Evolutionary conservation across 2,113 vertebrate genomes (phyloP).

Genomic region (Myanophis thanlyinensis): DNA sequence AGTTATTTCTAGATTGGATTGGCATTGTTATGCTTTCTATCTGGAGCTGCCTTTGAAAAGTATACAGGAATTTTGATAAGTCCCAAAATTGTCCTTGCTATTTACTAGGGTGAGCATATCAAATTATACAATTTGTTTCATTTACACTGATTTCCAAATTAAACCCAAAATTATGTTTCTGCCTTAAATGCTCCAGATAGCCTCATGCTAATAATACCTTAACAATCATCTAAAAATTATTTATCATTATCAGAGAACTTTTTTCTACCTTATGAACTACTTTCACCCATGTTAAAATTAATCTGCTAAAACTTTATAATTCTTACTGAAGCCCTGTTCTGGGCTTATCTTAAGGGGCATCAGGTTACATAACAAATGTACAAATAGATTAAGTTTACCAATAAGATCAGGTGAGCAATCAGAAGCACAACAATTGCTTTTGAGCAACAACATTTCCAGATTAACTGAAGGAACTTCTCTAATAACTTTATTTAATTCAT

Average conservation of each 20-base stretch:
- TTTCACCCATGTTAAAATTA: not conserved
- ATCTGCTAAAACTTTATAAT: not conserved
- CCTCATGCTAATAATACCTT: not conserved
- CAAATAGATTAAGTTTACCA: not conserved
- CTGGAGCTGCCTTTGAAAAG: not conserved
- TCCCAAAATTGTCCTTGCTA: too few species aligned
- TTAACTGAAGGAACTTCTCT: not conserved
- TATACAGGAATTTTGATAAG: too few species aligned
- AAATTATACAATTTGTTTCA: not conserved
- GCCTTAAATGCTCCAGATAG: not conserved
- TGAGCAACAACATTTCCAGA: not conserved
- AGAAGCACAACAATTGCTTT: not conserved
- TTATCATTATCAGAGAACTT: not conserved
- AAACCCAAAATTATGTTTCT: not conserved
- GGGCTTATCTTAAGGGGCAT: not conserved
- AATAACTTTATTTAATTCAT: not conserved
- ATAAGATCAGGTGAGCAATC: not conserved
- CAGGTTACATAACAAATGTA: not conserved
- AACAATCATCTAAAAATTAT: not conserved
- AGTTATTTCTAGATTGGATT: not conserved
- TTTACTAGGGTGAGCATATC: not conserved
- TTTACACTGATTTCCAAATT: not conserved
- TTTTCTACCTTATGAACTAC: not conserved
- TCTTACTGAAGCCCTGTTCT: not conserved
- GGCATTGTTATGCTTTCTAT: not conserved